phyloP scores from a whole-genome alignment of 2,797 vertebrate genomes.

The Heteromormyrus szaboi region DNA sequence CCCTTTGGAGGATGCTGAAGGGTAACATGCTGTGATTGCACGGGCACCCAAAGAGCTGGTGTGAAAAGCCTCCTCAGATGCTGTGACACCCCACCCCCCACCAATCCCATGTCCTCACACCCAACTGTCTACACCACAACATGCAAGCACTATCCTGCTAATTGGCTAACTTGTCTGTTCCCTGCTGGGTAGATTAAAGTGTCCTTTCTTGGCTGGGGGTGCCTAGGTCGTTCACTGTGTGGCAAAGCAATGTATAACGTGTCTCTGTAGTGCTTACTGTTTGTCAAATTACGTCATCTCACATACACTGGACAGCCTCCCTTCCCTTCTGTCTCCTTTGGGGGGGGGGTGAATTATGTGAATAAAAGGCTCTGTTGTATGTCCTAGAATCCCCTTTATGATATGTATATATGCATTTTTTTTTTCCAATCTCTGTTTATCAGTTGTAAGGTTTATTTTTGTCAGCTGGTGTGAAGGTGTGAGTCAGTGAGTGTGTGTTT shows the following conservation, averaged over 20 bases:
- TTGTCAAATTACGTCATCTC: neutral
- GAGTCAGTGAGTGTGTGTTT: neutral
- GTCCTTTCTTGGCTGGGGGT: neutral
- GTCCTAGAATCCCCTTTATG: neutral
- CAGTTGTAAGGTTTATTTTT: neutral
- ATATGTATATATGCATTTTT: neutral
- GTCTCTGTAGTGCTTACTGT: neutral
- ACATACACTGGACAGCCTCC: neutral
- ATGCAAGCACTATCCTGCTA: neutral
- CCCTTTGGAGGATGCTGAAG: neutral
- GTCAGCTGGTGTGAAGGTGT: neutral
- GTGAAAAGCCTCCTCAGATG: neutral
- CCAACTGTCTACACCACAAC: neutral
- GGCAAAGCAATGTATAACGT: neutral
- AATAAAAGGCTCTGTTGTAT: neutral
- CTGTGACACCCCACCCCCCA: neutral
- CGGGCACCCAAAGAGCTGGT: neutral
- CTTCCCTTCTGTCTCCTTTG: neutral
- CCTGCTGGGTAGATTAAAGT: neutral
- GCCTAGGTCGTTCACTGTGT: neutral
- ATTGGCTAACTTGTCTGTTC: neutral
- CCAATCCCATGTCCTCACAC: neutral
- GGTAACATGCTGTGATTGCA: neutral
- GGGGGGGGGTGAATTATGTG: neutral
- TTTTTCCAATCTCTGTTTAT: neutral